Percentiles rank a stretch among this genome's conserved stretches.
Evolutionary conservation across 2,113 vertebrate genomes (phyloP).

Genomic region (Corythornis vintsioides): DNA sequence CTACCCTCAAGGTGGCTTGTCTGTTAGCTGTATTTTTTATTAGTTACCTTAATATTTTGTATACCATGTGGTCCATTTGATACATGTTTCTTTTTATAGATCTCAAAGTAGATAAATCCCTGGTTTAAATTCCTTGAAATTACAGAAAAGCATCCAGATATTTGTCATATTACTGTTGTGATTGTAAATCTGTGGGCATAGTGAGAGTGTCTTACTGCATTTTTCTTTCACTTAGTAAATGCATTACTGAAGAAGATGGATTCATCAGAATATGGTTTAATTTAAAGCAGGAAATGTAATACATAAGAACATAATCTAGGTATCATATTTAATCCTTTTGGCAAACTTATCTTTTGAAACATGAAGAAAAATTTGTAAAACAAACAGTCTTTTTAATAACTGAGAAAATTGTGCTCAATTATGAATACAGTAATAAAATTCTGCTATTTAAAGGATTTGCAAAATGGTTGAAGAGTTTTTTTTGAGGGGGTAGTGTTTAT

Average conservation of each 20-base stretch:
- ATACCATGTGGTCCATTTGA: background rate
- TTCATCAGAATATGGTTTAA: background rate
- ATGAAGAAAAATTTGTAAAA: background rate
- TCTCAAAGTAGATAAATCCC: background rate
- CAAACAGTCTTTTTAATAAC: background rate
- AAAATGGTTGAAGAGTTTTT: background rate
- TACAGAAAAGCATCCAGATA: background rate
- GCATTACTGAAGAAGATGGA: background rate
- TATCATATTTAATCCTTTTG: background rate
- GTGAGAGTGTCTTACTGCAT: background rate
- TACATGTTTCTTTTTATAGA: background rate
- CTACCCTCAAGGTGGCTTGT: background rate
- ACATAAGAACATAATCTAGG: background rate
- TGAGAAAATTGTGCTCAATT: background rate
- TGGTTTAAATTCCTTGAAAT: background rate
- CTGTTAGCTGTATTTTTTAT: background rate
- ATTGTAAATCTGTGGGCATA: background rate
- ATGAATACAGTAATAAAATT: background rate
- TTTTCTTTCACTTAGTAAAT: conserved; percentile 4
- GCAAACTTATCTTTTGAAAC: background rate
- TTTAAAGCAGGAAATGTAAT: background rate
- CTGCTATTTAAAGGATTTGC: background rate
- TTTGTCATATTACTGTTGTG: background rate
- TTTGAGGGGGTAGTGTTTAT: background rate
- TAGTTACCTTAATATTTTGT: background rate